Conservation (phyloP, 53 echinoderm and acorn worm genomes). For the Pentamera pediparva region DNA sequence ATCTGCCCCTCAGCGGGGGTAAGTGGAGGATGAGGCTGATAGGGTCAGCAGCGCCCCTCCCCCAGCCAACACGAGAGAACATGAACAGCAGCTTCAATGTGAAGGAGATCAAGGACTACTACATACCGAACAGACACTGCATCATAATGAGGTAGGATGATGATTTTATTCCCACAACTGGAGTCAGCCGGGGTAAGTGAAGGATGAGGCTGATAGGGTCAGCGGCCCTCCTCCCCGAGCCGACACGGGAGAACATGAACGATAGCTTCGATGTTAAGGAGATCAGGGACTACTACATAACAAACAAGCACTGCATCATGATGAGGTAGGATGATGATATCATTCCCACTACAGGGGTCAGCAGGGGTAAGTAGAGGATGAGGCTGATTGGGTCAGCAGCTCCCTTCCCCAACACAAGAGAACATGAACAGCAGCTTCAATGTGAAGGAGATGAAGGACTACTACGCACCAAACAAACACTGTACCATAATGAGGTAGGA, state of each 20-base stretch:
- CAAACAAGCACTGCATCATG: slow-evolving; percentile 77
- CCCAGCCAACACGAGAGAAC: slow-evolving; percentile 72
- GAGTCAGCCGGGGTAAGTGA: no score
- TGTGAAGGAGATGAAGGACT: slow-evolving; percentile 89
- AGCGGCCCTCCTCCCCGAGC: slow-evolving; percentile 69
- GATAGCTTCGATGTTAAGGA: slow-evolving; percentile 84
- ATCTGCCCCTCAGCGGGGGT: slow-evolving; percentile 79
- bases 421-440: slow-evolving; percentile 80
- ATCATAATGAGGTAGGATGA: slow-evolving; percentile 93
- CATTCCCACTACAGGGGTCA: not conserved
- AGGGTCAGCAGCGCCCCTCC: slow-evolving; percentile 75
- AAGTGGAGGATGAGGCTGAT: slow-evolving; percentile 99
- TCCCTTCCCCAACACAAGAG: slow-evolving; percentile 74
- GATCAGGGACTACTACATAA: slow-evolving; percentile 91
- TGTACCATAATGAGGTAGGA: slow-evolving; percentile 79
- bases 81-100: slow-evolving; percentile 84
- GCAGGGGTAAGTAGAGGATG: slow-evolving; percentile 89
- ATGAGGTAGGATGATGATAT: slow-evolving; percentile 61
- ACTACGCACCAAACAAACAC: slow-evolving; percentile 89
- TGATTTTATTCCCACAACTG: not conserved
- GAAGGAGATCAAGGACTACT: slow-evolving; percentile 90
- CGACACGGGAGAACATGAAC: slow-evolving; percentile 68
- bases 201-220: slow-evolving; percentile 21
- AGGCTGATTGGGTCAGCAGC: slow-evolving; percentile 85
- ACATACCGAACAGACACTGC: slow-evolving; percentile 85